Evolutionary conservation across 2,113 vertebrate genomes (phyloP).

Genomic region (Marcusenius ussheri): DNA sequence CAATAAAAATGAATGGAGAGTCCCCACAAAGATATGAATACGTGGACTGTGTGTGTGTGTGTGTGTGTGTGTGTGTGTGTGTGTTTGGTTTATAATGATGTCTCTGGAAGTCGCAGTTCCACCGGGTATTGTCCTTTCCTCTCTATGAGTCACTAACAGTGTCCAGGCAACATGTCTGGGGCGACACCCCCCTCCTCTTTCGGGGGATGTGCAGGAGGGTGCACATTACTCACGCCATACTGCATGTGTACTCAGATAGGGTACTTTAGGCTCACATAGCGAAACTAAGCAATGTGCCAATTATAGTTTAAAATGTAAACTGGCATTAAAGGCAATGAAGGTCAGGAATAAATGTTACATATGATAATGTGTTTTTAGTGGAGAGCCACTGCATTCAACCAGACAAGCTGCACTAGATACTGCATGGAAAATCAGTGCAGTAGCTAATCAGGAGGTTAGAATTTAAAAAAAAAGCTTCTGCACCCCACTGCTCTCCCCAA

Average conservation of each 20-base stretch:
- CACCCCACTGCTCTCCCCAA: neutral
- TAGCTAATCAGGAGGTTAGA: neutral
- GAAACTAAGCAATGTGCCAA: neutral
- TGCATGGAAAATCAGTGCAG: neutral
- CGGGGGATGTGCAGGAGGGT: neutral
- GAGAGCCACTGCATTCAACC: neutral
- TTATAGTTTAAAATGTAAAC: neutral
- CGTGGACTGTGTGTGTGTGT: neutral
- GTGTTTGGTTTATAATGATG: neutral
- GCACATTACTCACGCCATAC: neutral
- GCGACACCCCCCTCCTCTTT: neutral
- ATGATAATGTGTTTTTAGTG: neutral
- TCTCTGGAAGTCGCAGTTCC: neutral
- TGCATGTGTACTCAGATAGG: neutral
- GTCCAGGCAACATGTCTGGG: neutral
- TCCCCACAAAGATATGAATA: neutral
- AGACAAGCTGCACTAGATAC: neutral
- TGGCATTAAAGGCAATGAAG: neutral
- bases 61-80: neutral
- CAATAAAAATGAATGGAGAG: neutral
- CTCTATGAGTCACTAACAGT: neutral
- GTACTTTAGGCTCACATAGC: neutral
- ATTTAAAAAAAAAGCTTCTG: neutral
- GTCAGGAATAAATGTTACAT: neutral
- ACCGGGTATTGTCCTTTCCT: neutral